phyloP scores from a whole-genome alignment of 2,797 vertebrate genomes.

The Myiotriccus ornatus region DNA sequence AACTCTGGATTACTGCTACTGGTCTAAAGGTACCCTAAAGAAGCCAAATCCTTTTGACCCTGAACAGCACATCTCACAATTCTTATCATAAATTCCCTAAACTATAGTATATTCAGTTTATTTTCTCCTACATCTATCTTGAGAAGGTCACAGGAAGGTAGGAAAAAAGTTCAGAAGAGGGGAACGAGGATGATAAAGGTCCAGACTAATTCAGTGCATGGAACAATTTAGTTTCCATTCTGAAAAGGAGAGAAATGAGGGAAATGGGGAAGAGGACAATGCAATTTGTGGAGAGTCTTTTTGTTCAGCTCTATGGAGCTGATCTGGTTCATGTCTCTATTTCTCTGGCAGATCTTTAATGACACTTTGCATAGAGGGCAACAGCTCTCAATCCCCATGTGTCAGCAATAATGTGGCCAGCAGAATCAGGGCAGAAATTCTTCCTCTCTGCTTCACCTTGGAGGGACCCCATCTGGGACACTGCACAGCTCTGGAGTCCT shows the following conservation, averaged over 20 bases:
- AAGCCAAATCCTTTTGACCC: neutral
- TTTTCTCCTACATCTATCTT: neutral
- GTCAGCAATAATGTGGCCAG: neutral
- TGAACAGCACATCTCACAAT: neutral
- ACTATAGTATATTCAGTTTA: neutral
- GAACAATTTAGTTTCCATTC: neutral
- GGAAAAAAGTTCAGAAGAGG: neutral
- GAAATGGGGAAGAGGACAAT: neutral
- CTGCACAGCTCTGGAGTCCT: neutral
- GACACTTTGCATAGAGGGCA: neutral
- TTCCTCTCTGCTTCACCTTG: neutral
- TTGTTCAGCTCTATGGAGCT: neutral
- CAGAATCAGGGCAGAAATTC: neutral
- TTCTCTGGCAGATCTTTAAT: neutral
- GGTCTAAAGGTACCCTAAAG: neutral
- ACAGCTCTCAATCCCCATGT: neutral
- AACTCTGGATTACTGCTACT: neutral
- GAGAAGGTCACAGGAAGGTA: neutral
- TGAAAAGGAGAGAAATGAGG: neutral
- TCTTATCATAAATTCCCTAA: neutral
- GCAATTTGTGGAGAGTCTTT: neutral
- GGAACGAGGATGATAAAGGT: neutral
- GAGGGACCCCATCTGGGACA: neutral
- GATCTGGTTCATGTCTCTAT: neutral
- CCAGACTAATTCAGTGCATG: neutral